These are phyloP conservation scores for Mobula birostris DNA, from an alignment of 2,113 vertebrate genomes.

Conservation along the genomic window DNA sequence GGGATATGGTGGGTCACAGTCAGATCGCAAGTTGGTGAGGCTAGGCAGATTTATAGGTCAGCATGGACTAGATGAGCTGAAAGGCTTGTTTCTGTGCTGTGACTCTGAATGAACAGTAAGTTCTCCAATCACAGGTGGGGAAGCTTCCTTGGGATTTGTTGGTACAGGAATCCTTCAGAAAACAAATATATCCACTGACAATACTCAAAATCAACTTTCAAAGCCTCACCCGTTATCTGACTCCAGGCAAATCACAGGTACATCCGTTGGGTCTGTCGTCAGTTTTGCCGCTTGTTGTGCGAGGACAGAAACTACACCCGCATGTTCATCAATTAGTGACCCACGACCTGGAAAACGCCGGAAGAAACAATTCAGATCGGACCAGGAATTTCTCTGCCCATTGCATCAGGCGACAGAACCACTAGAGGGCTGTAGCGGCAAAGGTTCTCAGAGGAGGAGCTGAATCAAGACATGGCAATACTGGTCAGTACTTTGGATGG, in stretches of 20 bases:
- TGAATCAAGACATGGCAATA: background rate
- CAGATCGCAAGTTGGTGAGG: too few relatives aligned
- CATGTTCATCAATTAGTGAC: slow-evolving; percentile 87
- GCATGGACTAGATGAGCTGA: too few relatives aligned
- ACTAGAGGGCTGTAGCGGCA: background rate
- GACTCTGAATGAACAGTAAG: background rate
- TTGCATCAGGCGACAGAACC: background rate
- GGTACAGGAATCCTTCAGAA: background rate
- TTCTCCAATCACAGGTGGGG: background rate
- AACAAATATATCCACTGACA: background rate
- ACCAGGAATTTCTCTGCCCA: background rate
- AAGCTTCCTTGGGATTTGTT: background rate
- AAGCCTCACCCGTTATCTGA: slow-evolving; percentile 77
- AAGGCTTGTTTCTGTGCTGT: too few relatives aligned
- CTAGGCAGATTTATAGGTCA: too few relatives aligned
- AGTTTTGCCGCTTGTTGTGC: slow-evolving; percentile 84
- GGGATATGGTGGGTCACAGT: too few relatives aligned
- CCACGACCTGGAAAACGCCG: slow-evolving; percentile 66
- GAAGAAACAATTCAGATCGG: background rate
- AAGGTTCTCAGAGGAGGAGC: background rate
- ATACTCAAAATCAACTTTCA: slow-evolving; percentile 33
- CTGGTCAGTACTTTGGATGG: background rate
- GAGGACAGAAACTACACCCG: slow-evolving; percentile 81
- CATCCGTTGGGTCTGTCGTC: slow-evolving; percentile 78
- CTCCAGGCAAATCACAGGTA: slow-evolving; percentile 86